Conservation (phyloP, 2,888 invertebrate genomes). For the Emmelina monodactyla region DNA sequence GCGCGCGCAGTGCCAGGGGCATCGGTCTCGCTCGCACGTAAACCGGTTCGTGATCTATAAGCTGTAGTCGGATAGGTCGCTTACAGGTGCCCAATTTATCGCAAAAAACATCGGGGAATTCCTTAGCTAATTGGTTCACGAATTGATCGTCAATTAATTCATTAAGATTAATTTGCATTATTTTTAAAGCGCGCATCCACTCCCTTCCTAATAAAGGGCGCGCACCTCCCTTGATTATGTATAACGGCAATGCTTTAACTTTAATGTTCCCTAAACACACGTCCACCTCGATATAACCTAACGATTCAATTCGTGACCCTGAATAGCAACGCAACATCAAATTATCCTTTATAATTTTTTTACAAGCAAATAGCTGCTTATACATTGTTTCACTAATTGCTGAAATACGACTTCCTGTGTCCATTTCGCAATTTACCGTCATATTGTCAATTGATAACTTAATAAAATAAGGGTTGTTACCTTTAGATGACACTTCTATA, state of each 20-base stretch:
- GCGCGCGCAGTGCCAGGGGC: constrained; percentile 4
- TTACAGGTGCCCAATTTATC: constrained; percentile 8
- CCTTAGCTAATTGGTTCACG: constrained; percentile 4
- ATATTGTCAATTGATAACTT: constrained; percentile 5
- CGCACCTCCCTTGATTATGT: constrained; percentile 10
- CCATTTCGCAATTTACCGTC: constrained; percentile 10
- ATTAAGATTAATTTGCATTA: constrained; percentile 3
- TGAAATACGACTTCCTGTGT: constrained; percentile 13
- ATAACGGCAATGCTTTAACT: not conserved
- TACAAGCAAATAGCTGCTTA: constrained; percentile 1
- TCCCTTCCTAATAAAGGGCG: constrained; percentile 6
- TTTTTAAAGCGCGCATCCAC: constrained; percentile 5
- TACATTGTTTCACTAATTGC: constrained; percentile 10
- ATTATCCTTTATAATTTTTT: constrained; percentile 9
- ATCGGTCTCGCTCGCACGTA: constrained; percentile 4
- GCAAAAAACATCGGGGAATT: constrained; percentile 9
- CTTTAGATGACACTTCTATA: constrained; percentile 1
- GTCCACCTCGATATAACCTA: constrained; percentile 12
- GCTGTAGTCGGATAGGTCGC: constrained; percentile 5
- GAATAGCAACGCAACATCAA: constrained; percentile 11
- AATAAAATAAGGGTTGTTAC: constrained; percentile 10
- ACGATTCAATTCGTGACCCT: constrained; percentile 12
- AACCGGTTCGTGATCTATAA: constrained; percentile 7
- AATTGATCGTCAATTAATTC: constrained; percentile 2
- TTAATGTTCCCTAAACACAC: constrained; percentile 3